These are phyloP conservation scores for Dipus sagitta DNA, from an alignment of 2,797 vertebrate species.

Conservation along the genomic window DNA sequence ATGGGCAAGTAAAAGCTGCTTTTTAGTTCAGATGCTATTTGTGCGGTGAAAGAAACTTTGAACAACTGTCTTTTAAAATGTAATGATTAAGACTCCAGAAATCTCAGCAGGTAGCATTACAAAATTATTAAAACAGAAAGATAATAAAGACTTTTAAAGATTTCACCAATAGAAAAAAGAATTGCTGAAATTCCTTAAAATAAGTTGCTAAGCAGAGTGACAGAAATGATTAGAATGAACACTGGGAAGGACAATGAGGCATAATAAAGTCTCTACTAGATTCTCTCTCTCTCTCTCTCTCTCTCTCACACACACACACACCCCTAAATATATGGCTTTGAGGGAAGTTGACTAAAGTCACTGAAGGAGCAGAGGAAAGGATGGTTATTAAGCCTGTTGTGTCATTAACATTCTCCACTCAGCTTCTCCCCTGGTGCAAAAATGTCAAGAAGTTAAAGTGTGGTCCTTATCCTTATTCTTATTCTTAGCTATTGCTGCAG, in stretches of 20 bases:
- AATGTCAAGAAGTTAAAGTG: not conserved
- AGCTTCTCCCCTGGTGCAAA: not conserved
- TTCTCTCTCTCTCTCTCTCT: no score
- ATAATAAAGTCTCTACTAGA: not conserved
- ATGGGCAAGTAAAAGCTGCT: not conserved
- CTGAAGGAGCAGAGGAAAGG: slow-evolving; percentile 4
- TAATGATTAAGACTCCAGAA: slow-evolving; percentile 64
- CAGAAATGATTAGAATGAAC: slow-evolving; percentile 29
- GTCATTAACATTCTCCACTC: not conserved
- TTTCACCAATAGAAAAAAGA: slow-evolving; percentile 46
- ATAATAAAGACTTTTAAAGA: slow-evolving; percentile 70
- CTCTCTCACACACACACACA: not conserved
- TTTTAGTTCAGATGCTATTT: slow-evolving; percentile 39
- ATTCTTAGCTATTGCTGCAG: not conserved
- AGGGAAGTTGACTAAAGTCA: not conserved
- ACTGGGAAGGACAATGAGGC: not conserved
- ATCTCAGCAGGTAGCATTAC: slow-evolving; percentile 68
- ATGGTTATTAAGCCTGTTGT: not conserved
- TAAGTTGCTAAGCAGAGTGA: slow-evolving; percentile 24
- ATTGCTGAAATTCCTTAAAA: slow-evolving; percentile 70
- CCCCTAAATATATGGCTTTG: not conserved
- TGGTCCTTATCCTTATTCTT: not conserved
- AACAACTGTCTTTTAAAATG: slow-evolving; percentile 75
- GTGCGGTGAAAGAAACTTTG: slow-evolving; percentile 40
- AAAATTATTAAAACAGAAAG: slow-evolving; percentile 69